Evolutionary conservation across 2,797 vertebrate species (phyloP).

Genomic region (Anas bernieri): DNA sequence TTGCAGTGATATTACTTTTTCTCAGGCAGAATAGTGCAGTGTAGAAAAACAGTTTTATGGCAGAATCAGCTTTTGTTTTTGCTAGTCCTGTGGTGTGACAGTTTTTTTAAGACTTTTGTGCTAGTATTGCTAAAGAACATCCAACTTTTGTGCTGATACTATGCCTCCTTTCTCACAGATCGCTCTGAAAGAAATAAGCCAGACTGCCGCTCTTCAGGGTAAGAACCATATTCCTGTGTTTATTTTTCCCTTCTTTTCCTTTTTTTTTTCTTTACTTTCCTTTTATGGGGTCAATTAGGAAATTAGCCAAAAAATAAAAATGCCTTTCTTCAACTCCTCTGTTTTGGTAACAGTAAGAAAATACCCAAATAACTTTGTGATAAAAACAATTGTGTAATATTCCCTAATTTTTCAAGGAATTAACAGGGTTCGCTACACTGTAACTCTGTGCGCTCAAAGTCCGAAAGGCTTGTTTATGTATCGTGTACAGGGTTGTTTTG

Average conservation of each 20-base stretch:
- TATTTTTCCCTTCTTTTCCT: neutral
- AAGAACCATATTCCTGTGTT: constrained; percentile 66
- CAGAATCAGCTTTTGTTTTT: constrained; percentile 27
- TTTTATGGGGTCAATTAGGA: neutral
- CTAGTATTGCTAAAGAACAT: constrained; percentile 44
- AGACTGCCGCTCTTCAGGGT: constrained; percentile 86
- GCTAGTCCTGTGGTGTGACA: neutral
- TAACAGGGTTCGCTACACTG: neutral
- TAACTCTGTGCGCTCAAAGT: neutral
- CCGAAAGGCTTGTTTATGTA: neutral
- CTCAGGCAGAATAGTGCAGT: neutral
- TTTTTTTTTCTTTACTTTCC: neutral
- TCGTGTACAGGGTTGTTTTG: neutral
- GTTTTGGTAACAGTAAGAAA: neutral
- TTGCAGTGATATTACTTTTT: constrained; percentile 15
- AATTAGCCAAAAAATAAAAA: constrained; percentile 16
- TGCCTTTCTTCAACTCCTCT: neutral
- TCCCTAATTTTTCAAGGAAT: neutral
- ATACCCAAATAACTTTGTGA: neutral
- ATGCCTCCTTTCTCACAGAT: constrained; percentile 82
- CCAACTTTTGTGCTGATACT: constrained; percentile 57
- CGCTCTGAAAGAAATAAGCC: constrained; percentile 86
- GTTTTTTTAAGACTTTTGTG: constrained; percentile 27
- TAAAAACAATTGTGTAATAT: neutral
- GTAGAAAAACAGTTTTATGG: constrained; percentile 8